Evolutionary conservation across 1,140 invertebrate species (phyloP), one percentile per base, ranked within the genome.

Genomic region (Bacillus rossius): DNA sequence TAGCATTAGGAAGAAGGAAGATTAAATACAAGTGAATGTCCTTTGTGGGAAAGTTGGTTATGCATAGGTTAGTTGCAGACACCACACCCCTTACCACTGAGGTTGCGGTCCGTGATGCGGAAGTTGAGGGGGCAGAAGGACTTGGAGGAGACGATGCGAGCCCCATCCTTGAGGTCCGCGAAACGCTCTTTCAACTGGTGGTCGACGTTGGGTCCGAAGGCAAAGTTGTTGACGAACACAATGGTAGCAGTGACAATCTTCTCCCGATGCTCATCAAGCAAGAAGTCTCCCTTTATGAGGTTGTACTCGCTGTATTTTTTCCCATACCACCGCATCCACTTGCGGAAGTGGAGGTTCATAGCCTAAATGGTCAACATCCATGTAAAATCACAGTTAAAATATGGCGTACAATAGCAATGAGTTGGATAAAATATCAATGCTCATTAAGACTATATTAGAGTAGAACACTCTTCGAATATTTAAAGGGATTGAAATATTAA

Each of bases 191-290:
- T 99, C 52, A 99, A 75, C 78, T 94, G 88, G 77, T 99, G 95
- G 78, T 99, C 96, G 14, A 98, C 94, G 57, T 86, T 88, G 29
- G 96, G 95, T 16, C 96, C 96, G 74, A 99, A 98, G 38, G 96
- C 95, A 80, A 96, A 98, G 80, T 99, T 99, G 78, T 99, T 99
- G 3, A 98, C 95, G 80, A 99, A 99, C 43, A 98, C 93, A 67
- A 98, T 90, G 37, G 92, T 90, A 4, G 95, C 89, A 62, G 84
- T 85, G 61, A 91, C 93, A 65, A 98, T 95, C 71, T 88, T 93
- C 71, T 98, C 94, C 63, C 90, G 84, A 74, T 94, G 89, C 69
- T 94, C 87, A 64, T 94, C 89, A 60, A 84, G 84, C 59, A 99
- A 79, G 75, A 99, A 98, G 73, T 99, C 95, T 8, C 94, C 95